These are phyloP conservation scores for Megaptera novaeangliae DNA, from an alignment of 2,113 vertebrate genomes.

Conservation along the genomic window DNA sequence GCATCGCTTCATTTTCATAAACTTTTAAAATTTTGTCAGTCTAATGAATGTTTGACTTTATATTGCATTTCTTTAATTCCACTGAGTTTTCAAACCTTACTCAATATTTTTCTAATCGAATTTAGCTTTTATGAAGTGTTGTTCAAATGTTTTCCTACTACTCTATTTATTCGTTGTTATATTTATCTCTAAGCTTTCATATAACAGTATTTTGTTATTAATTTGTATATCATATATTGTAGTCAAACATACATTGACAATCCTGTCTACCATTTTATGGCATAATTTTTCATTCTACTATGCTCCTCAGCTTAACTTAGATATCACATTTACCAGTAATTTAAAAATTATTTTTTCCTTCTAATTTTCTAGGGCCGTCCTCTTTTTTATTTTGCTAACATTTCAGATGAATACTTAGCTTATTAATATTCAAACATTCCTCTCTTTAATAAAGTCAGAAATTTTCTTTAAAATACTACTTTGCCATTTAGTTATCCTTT, in stretches of 20 bases:
- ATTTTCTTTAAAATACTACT: neutral
- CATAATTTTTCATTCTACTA: neutral
- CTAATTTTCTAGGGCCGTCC: neutral
- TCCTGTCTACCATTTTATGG: neutral
- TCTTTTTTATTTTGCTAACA: neutral
- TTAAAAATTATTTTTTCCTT: neutral
- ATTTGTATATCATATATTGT: neutral
- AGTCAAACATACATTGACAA: neutral
- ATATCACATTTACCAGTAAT: neutral
- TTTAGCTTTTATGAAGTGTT: neutral
- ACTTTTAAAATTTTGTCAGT: neutral
- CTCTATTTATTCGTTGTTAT: neutral
- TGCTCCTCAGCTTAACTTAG: neutral
- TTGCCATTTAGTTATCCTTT: neutral
- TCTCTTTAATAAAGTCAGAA: neutral
- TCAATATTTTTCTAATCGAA: neutral
- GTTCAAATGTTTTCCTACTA: neutral
- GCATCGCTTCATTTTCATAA: neutral
- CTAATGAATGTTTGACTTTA: neutral
- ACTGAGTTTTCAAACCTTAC: neutral
- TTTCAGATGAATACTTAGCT: neutral
- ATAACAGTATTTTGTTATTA: neutral
- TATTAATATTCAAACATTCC: neutral
- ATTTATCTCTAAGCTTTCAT: neutral
- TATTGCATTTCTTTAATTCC: neutral